Conservation (phyloP, 2,113 vertebrate genomes). For the Gadus chalcogrammus region DNA sequence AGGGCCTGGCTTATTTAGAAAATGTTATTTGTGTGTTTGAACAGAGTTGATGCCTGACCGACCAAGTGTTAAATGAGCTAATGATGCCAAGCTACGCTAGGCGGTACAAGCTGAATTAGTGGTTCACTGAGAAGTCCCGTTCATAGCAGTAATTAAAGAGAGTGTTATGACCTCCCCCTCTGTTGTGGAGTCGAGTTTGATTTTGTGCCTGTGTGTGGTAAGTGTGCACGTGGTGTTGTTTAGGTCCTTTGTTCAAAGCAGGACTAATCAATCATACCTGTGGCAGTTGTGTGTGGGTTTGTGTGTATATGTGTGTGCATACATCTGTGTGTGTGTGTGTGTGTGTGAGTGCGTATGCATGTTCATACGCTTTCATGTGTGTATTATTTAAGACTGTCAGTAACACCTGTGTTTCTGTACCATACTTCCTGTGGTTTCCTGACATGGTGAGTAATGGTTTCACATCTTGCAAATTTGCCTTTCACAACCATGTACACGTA, state of each 20-base stretch:
- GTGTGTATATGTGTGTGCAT: slow-evolving; percentile 13
- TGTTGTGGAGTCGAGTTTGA: background rate
- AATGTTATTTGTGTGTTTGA: slow-evolving; percentile 1
- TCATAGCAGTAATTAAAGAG: slow-evolving; percentile 2
- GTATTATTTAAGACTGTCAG: background rate
- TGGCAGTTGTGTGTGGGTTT: background rate
- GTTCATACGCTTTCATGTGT: slow-evolving; percentile 4
- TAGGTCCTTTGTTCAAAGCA: background rate
- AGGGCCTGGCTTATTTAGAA: slow-evolving; percentile 8
- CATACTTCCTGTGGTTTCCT: background rate
- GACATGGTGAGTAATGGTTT: slow-evolving; percentile 1
- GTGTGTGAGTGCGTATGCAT: slow-evolving; percentile 15
- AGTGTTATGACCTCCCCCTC: background rate
- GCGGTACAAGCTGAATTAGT: too few species aligned
- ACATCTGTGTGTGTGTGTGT: background rate
- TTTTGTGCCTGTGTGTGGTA: slow-evolving; percentile 11
- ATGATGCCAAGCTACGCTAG: background rate
- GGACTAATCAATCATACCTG: background rate
- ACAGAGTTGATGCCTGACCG: slow-evolving; percentile 16
- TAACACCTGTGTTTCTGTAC: background rate
- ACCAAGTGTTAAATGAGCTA: slow-evolving; percentile 19
- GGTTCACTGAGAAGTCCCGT: background rate
- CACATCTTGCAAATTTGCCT: background rate
- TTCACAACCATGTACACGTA: background rate
- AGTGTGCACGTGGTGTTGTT: background rate